Evolutionary conservation across 2,113 vertebrate species (phyloP).

Genomic region (Hemicordylus capensis): DNA sequence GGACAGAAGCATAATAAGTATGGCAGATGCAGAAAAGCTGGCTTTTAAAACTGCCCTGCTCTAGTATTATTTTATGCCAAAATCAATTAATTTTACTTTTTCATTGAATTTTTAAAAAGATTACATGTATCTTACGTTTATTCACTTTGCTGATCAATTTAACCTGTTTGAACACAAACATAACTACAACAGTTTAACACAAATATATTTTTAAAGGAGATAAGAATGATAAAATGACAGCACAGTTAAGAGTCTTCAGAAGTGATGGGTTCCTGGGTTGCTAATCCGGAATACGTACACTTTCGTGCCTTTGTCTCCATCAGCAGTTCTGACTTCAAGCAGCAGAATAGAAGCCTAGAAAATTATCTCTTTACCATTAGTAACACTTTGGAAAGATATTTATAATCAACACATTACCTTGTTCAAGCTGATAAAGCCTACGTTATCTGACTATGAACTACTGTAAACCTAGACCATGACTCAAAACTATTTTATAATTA

Average conservation of each 20-base stretch:
- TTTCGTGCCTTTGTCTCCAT: constrained; percentile 99
- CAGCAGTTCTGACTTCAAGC: constrained; percentile 99
- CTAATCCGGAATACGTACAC: constrained; percentile 99
- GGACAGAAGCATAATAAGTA: constrained; percentile 84
- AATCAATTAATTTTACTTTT: constrained; percentile 80
- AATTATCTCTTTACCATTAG: constrained; percentile 99
- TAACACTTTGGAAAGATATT: constrained; percentile 99
- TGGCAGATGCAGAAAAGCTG: constrained; percentile 56
- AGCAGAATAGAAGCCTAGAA: constrained; percentile 99
- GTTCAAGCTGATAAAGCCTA: constrained; percentile 79
- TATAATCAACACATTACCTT: constrained; percentile 89
- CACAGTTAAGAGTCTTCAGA: constrained; percentile 96
- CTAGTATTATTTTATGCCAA: constrained; percentile 78
- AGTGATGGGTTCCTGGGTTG: constrained; percentile 99
- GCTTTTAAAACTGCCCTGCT: constrained; percentile 77
- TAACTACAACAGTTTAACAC: constrained; percentile 85
- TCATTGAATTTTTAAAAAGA: constrained; percentile 73
- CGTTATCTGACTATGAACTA: constrained; percentile 77
- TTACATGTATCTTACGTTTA: constrained; percentile 85
- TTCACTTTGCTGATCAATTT: constrained; percentile 87
- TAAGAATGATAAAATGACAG: constrained; percentile 89
- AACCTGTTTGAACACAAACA: constrained; percentile 89
- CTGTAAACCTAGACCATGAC: constrained; percentile 64
- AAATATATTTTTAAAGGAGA: constrained; percentile 87
- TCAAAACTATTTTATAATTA: constrained; percentile 68